phyloP scores from a whole-genome alignment of 35 echinoderm and acorn worm genomes.

The Hemicentrotus pulcherrimus region DNA sequence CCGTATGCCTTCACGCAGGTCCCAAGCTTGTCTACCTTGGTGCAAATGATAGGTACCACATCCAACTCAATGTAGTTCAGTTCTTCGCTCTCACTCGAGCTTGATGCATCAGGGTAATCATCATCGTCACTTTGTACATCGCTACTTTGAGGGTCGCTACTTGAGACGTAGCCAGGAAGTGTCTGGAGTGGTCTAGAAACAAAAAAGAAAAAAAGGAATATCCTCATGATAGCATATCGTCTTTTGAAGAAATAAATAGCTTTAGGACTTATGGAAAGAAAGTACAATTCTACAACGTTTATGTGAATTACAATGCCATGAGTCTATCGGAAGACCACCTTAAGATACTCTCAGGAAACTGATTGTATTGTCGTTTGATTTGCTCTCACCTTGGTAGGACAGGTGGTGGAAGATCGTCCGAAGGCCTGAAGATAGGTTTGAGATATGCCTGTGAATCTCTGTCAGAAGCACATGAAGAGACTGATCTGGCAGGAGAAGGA shows the following conservation, averaged over 20 bases:
- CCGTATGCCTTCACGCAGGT: not conserved
- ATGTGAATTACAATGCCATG: not conserved
- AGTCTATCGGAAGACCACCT: too few species aligned
- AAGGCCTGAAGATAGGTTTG: not conserved
- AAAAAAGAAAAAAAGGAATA: not conserved
- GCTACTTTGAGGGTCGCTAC: not conserved
- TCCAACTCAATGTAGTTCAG: conserved; percentile 1
- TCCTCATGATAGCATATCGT: not conserved
- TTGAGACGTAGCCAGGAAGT: conserved; percentile 1
- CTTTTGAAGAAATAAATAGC: not conserved
- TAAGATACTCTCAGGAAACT: too few species aligned
- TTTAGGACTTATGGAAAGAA: not conserved
- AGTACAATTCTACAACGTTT: not conserved
- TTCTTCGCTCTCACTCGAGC: not conserved
- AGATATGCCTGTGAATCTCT: not conserved
- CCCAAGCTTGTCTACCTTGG: not conserved
- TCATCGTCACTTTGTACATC: not conserved
- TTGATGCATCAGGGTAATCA: conserved; percentile 16
- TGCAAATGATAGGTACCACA: not conserved
- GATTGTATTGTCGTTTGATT: too few species aligned
- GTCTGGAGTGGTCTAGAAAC: not conserved
- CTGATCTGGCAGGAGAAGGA: not conserved
- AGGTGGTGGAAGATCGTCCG: not conserved
- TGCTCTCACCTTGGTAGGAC: not conserved
- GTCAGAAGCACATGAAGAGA: not conserved